Evolutionary conservation across 2,113 vertebrate species (phyloP).

Genomic region (Perognathus longimembris): DNA sequence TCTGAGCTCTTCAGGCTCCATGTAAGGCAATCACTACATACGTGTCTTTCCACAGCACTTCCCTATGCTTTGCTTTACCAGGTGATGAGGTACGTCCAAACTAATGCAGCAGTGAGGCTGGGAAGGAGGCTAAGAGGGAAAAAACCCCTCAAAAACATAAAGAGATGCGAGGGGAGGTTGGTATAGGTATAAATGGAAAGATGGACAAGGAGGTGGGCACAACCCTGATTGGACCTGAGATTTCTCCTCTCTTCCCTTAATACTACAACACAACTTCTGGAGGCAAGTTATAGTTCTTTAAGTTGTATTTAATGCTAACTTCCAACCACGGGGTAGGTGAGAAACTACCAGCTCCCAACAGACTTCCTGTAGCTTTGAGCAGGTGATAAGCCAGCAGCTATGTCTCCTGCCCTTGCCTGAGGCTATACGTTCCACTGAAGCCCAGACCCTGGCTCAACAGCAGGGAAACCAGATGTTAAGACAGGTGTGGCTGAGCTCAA

Average conservation of each 20-base stretch:
- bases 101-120: constrained; percentile 43
- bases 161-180: background rate
- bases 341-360: background rate
- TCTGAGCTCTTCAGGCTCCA: constrained; percentile 69
- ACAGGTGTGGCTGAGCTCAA: background rate
- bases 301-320: background rate
- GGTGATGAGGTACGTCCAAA: constrained; percentile 64
- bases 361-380: background rate
- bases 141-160: fast-evolving
- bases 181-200: background rate
- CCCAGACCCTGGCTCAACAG: background rate
- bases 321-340: background rate
- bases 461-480: background rate
- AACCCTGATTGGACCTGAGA: constrained; percentile 75
- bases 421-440: background rate
- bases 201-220: constrained; percentile 1
- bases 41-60: constrained; percentile 54
- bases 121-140: background rate
- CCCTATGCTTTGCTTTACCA: constrained; percentile 55
- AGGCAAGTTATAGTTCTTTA: background rate
- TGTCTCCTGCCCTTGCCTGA: background rate
- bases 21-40: constrained; percentile 75
- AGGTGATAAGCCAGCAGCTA: background rate
- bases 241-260: constrained; percentile 50
- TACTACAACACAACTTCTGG: background rate